phyloP scores from a whole-genome alignment of 2,888 invertebrate genomes.

The Ceratothoa steindachneri region DNA sequence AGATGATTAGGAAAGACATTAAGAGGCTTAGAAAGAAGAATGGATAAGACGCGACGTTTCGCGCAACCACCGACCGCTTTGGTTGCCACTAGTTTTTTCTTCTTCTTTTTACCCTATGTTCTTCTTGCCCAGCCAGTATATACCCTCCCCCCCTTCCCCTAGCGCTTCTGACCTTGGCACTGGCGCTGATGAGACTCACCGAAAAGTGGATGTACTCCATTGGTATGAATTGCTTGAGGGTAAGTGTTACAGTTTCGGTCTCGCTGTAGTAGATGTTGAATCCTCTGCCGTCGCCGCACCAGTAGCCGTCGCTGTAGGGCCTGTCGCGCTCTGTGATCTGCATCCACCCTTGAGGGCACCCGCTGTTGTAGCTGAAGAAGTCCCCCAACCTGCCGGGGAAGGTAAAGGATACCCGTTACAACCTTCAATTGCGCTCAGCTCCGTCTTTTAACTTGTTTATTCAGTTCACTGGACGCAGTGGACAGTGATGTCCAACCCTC shows the following conservation, averaged over 20 bases:
- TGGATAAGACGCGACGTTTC: too few species aligned
- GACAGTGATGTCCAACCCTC: background rate
- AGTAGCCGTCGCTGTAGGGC: slow-evolving; percentile 70
- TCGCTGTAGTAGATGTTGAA: slow-evolving; percentile 82
- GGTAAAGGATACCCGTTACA: too few species aligned
- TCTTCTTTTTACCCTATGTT: too few species aligned
- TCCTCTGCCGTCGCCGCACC: slow-evolving; percentile 80
- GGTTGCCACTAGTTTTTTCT: too few species aligned
- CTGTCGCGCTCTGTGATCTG: slow-evolving; percentile 69
- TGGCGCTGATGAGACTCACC: too few species aligned
- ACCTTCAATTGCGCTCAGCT: background rate
- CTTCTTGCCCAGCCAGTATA: too few species aligned
- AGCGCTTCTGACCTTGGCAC: background rate
- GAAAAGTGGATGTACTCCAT: slow-evolving; percentile 56
- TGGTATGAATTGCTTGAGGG: slow-evolving; percentile 65
- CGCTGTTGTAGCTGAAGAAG: slow-evolving; percentile 47
- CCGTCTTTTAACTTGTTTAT: background rate
- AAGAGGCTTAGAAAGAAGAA: too few species aligned
- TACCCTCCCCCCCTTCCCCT: background rate
- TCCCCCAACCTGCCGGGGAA: slow-evolving; percentile 27
- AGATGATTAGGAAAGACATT: too few species aligned
- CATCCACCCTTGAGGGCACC: slow-evolving; percentile 55
- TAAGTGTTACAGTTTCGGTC: slow-evolving; percentile 72
- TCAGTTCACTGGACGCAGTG: slow-evolving; percentile 10
- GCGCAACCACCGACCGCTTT: too few species aligned